These are phyloP conservation scores for Stichopus chloronotus DNA, from an alignment of 35 echinoderm and acorn worm species.

Conservation along the genomic window DNA sequence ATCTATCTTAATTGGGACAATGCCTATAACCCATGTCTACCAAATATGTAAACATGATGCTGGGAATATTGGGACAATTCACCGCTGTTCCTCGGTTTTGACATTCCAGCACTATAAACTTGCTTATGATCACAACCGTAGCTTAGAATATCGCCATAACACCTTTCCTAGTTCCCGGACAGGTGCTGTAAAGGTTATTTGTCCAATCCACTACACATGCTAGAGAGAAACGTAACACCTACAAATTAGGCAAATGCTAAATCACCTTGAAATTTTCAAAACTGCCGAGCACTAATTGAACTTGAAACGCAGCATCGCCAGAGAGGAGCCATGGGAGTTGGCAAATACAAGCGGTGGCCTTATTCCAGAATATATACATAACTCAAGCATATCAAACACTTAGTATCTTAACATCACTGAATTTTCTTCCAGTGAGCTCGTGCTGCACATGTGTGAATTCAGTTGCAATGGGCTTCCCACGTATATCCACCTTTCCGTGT, in stretches of 20 bases:
- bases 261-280: neutral
- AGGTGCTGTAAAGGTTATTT: neutral
- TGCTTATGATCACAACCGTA: no score
- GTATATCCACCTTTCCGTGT: neutral
- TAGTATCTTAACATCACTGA: neutral
- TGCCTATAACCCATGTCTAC: no score
- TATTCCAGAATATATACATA: neutral
- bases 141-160: no score
- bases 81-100: no score
- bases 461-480: neutral
- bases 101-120: no score
- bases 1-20: no score
- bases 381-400: neutral
- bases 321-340: neutral
- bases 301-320: neutral
- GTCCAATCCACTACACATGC: neutral
- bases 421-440: neutral
- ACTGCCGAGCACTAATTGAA: neutral
- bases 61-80: no score
- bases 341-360: neutral
- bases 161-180: neutral
- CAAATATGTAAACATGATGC: no score
- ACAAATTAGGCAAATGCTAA: neutral
- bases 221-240: neutral
- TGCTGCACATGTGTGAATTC: neutral